phyloP scores from a whole-genome alignment of 2,113 vertebrate genomes.

The Suncus etruscus region DNA sequence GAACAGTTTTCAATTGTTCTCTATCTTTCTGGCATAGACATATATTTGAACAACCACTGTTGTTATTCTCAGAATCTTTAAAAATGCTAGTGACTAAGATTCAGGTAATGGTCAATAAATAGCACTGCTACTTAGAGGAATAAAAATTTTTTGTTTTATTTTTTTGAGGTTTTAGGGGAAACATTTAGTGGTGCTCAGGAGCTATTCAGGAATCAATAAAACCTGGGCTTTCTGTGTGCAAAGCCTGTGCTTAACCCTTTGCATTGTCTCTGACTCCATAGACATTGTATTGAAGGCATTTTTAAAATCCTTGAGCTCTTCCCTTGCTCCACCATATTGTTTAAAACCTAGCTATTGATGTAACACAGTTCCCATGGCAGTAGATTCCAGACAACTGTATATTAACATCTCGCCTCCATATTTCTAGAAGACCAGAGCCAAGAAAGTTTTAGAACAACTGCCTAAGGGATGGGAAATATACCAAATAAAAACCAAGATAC shows the following conservation, averaged over 20 bases:
- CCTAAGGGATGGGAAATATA: not conserved
- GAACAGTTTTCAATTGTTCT: not conserved
- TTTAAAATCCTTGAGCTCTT: not conserved
- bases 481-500: not conserved
- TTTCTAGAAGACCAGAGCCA: no score
- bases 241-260: not conserved
- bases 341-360: not conserved
- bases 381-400: not conserved
- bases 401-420: not conserved
- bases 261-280: not conserved
- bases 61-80: not conserved
- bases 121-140: not conserved
- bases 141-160: no score
- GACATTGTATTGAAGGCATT: no score
- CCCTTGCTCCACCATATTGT: not conserved
- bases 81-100: not conserved
- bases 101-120: not conserved
- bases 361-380: not conserved
- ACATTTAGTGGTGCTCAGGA: no score
- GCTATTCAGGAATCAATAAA: no score
- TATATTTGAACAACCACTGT: not conserved
- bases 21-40: not conserved
- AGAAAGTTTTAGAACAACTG: constrained; percentile 38
- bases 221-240: no score
- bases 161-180: no score